These are phyloP conservation scores for Mormyrus proboscirostris DNA, from an alignment of 2,797 vertebrate species.

Conservation along the genomic window DNA sequence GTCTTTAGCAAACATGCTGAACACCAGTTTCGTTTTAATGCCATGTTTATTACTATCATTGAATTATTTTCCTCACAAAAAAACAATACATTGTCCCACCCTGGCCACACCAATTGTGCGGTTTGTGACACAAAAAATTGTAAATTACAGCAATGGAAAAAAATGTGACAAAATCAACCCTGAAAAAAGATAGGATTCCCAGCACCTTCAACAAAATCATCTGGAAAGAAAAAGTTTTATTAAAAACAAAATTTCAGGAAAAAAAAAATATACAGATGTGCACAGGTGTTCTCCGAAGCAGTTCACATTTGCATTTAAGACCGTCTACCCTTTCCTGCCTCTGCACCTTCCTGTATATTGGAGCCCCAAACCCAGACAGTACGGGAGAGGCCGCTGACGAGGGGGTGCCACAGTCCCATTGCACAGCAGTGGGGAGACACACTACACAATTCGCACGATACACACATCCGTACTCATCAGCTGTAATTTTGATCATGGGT, in stretches of 20 bases:
- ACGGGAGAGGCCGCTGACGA: background rate
- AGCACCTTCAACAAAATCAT: constrained; percentile 71
- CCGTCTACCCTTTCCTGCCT: constrained; percentile 21
- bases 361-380: background rate
- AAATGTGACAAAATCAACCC: constrained; percentile 64
- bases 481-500: background rate
- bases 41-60: constrained; percentile 74
- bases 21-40: constrained; percentile 44
- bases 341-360: background rate
- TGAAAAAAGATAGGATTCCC: constrained; percentile 68
- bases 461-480: background rate
- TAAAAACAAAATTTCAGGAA: constrained; percentile 38
- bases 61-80: constrained; percentile 70
- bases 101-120: constrained; percentile 63
- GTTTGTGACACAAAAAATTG: constrained; percentile 62
- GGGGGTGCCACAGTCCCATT: background rate
- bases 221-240: constrained; percentile 46
- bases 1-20: constrained; percentile 18
- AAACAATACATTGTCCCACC: constrained; percentile 60
- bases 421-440: background rate
- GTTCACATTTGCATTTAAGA: constrained; percentile 27
- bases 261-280: constrained; percentile 38
- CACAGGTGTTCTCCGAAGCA: constrained; percentile 38
- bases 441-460: background rate
- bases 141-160: constrained; percentile 75